Percentiles rank a stretch among this genome's conserved stretches.
These are phyloP conservation scores for Popillia japonica DNA, from an alignment of 1,140 invertebrate genomes.

Conservation along the genomic window DNA sequence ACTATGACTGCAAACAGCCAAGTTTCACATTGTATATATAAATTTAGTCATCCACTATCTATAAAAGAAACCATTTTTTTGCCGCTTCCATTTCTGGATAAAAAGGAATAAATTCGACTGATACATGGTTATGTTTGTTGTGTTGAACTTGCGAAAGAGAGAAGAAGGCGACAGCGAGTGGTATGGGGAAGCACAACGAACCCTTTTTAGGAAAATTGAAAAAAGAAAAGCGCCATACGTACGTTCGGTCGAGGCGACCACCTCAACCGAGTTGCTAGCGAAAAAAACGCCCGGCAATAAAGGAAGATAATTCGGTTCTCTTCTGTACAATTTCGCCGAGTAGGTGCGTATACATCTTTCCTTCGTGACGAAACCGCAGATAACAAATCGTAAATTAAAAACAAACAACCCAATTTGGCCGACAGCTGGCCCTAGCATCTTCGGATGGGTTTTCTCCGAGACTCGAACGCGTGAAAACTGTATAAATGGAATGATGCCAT, in stretches of 20 bases:
- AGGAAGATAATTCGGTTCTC: not conserved
- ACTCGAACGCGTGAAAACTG: not conserved
- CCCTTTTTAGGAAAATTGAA: conserved; percentile 14
- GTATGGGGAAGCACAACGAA: not conserved
- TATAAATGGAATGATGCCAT: not conserved
- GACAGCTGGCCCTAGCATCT: not conserved
- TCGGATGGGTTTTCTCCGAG: not conserved
- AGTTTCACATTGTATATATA: not conserved
- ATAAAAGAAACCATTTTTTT: not conserved
- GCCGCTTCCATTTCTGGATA: not conserved
- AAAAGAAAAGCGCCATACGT: not conserved
- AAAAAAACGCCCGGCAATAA: not conserved
- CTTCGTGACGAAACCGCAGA: not conserved
- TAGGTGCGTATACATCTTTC: not conserved
- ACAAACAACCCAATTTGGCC: conserved; percentile 10
- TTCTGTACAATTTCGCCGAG: not conserved
- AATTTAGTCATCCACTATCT: not conserved
- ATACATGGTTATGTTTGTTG: not conserved
- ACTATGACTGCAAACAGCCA: too few relatives aligned
- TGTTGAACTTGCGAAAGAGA: not conserved
- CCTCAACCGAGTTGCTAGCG: not conserved
- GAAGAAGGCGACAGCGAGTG: not conserved
- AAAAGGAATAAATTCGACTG: not conserved
- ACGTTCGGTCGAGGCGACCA: not conserved
- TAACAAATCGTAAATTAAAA: conserved; percentile 19